Conservation (phyloP, 2,888 invertebrate genomes). For the Volucella inanis region DNA sequence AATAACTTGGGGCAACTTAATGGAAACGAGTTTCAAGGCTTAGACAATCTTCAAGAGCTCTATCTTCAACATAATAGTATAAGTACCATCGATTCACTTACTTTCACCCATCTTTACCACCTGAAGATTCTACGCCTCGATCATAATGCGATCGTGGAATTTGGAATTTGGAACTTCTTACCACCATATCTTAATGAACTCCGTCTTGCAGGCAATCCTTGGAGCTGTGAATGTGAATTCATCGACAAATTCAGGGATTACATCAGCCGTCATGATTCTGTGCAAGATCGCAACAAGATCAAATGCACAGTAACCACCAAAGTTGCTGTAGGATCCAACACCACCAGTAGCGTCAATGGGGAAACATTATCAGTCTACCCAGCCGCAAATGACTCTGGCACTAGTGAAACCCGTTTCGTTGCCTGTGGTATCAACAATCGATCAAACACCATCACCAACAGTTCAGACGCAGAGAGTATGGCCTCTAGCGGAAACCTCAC, state of each 20-base stretch:
- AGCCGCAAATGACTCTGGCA: constrained; percentile 75
- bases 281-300: constrained; percentile 90
- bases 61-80: constrained; percentile 94
- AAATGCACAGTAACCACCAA: constrained; percentile 86
- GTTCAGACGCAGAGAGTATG: constrained; percentile 64
- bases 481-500: constrained; percentile 86
- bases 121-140: constrained; percentile 93
- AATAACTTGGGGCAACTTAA: constrained; percentile 91
- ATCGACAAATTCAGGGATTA: constrained; percentile 91
- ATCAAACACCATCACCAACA: constrained; percentile 52
- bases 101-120: constrained; percentile 91
- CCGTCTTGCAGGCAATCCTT: constrained; percentile 91
- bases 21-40: constrained; percentile 92
- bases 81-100: constrained; percentile 91
- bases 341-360: constrained; percentile 64
- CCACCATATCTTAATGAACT: constrained; percentile 87
- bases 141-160: constrained; percentile 91
- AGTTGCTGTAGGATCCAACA: constrained; percentile 76
- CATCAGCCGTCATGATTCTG: constrained; percentile 89
- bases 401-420: constrained; percentile 76
- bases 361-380: constrained; percentile 78
- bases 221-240: constrained; percentile 95
- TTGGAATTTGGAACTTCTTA: constrained; percentile 90
- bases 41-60: constrained; percentile 92
- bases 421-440: constrained; percentile 70